A percentile compares a stretch with the other conserved stretches of the same genome.
These are phyloP conservation scores for Lepidotrigona ventralis DNA, from an alignment of 1,140 invertebrate species.

Conservation along the genomic window DNA sequence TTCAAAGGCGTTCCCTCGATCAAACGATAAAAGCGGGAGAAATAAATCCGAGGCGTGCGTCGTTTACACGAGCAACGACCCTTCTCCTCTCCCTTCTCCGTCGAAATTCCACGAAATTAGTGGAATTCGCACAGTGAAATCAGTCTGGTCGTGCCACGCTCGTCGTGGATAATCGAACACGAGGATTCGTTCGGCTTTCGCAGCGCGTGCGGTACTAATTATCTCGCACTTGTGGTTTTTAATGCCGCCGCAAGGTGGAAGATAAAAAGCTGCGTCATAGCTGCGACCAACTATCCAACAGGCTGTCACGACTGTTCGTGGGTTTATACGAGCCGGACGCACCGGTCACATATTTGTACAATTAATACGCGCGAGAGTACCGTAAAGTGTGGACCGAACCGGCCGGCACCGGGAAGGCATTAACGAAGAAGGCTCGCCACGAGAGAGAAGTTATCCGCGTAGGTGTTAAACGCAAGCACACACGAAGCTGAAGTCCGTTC, in stretches of 20 bases:
- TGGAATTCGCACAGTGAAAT: background rate
- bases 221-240: slow-evolving; percentile 10
- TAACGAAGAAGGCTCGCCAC: slow-evolving; percentile 33
- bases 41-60: slow-evolving; percentile 56
- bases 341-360: slow-evolving; percentile 47
- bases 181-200: background rate
- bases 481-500: slow-evolving; percentile 17
- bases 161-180: background rate
- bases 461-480: slow-evolving; percentile 47
- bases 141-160: background rate
- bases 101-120: slow-evolving; percentile 4
- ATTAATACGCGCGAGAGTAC: slow-evolving; percentile 57
- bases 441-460: slow-evolving; percentile 34
- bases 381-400: slow-evolving; percentile 38
- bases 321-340: background rate
- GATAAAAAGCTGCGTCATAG: slow-evolving; percentile 16
- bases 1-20: slow-evolving; percentile 38
- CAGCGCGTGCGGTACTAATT: slow-evolving; percentile 2
- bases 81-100: background rate
- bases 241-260: slow-evolving; percentile 13
- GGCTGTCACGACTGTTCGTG: slow-evolving; percentile 8
- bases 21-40: slow-evolving; percentile 54
- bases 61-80: slow-evolving; percentile 31
- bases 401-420: slow-evolving; percentile 3
- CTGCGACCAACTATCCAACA: slow-evolving; percentile 1